Evolutionary conservation across 2,888 invertebrate genomes (phyloP), one percentile per base, ranked within the genome.

Genomic region (Sinodicranocentrus sp.): DNA sequence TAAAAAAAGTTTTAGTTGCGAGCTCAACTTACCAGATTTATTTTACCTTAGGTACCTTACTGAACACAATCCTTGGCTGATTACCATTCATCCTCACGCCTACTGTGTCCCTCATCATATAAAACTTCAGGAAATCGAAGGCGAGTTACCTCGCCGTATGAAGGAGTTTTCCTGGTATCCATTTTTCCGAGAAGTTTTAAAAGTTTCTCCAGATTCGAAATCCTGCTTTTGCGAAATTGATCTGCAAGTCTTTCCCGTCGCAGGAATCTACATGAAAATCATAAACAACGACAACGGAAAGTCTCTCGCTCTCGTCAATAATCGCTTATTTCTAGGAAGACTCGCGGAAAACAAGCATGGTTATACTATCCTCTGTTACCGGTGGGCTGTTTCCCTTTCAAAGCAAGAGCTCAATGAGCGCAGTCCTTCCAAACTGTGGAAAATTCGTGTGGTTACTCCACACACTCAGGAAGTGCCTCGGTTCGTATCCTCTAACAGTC

Each of bases 351-450:
- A 80, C 54, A 75, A 70, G 72, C 13, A 44, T 1, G 85, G 85
- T 1, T 85, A 85, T 48, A 84, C 84, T 6, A 26, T 85, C 1
- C 15, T 83, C 19, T 84, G 83, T 61, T 85, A 80, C 33, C 76
- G 82, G 17, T 85, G 85, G 85, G 23, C 77, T 19, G 21, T 26
- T 2, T 44, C 77, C 39, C 48, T 15, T 5, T 0, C 44, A 6
- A 19, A 39, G 1, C 39, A 44, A 8, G 48, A 61, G 6, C 19
- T 26, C 0, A 61, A 54, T 15, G 77, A 82, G 8, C 44, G 77
- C 0, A 44, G 73, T 2, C 52, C 79, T 13, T 80, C 71, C 2
- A 79, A 67, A 17, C n/a, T 65, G 2, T 85, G 84, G 84, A 84
- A 80, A 67, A 43, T 85, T 3, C 43, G 75, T 25, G 21, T 76